phyloP scores from a whole-genome alignment of 2,797 vertebrate species.

The Schizopygopsis pylzovi region DNA sequence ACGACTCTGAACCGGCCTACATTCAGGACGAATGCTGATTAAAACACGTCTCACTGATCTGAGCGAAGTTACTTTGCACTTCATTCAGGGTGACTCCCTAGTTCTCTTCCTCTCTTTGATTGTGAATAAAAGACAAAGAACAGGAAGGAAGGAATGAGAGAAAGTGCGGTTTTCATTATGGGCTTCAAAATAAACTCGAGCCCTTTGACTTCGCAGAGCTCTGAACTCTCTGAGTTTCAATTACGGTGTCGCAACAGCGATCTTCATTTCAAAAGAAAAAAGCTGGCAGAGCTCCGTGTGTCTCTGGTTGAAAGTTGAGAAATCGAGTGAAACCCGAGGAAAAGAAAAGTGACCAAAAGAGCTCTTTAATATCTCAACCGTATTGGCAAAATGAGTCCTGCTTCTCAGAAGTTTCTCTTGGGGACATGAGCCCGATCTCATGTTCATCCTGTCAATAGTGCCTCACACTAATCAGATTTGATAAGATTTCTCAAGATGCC shows the following conservation, averaged over 20 bases:
- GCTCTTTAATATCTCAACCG: background rate
- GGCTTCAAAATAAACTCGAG: background rate
- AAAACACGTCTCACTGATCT: background rate
- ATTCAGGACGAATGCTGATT: background rate
- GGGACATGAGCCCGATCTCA: background rate
- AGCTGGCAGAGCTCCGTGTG: background rate
- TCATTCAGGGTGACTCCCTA: slow-evolving; percentile 26
- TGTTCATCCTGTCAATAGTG: background rate
- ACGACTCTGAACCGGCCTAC: background rate
- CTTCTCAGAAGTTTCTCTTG: background rate
- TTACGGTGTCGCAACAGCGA: slow-evolving; percentile 12
- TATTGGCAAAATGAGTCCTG: background rate
- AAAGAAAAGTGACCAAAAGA: background rate
- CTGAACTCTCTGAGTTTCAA: background rate
- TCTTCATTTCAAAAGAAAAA: slow-evolving; percentile 24
- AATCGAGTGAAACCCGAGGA: background rate
- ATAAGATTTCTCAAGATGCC: background rate
- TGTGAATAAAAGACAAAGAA: slow-evolving; percentile 24
- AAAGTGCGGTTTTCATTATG: slow-evolving; percentile 19
- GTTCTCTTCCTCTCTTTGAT: slow-evolving; percentile 20
- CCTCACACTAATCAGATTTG: background rate
- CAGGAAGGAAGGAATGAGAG: slow-evolving; percentile 37
- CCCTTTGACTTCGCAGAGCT: background rate
- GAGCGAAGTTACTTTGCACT: background rate
- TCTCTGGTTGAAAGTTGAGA: slow-evolving; percentile 23